Base-by-base conservation (phyloP, 2,797 vertebrate genomes). In the Pseudomugil tenellus region DNA sequence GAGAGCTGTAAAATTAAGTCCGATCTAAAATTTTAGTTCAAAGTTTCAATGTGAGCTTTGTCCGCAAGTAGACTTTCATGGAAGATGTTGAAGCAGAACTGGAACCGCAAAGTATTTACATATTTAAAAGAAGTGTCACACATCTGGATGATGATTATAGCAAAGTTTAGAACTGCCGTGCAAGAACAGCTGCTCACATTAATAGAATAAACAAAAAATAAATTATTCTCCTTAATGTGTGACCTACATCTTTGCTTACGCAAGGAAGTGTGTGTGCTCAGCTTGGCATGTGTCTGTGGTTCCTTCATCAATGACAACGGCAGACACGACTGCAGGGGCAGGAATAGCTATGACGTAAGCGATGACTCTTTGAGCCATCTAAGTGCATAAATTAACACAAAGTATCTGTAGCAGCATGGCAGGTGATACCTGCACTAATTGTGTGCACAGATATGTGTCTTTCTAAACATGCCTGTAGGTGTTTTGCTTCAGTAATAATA, bases 261-360 rank as follows among this genome's bases (percentile, higher is more conserved):
- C 7, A 3, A 31, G 46, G 11, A 32, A 58, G 41, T 67, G 43
- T 49, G 60, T 9, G 21, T 62, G 64, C 19, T 62, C 32, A 71
- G 29, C 16, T 2, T 6, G 29, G 17, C 19, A 13, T 59, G 61
- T 63, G 58, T 80, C 61, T 73, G 37, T 39, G 4, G 58, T 61
- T 75, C 66, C 48, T 67, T 54, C 19, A n/a, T n/a, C n/a, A n/a
- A n/a, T n/a, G n/a, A n/a, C n/a, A n/a, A 66, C 85, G 77, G 84
- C 73, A 72, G 71, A 76, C 77, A 70, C 17, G 21, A 84, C 81
- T 83, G 64, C 81, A 85, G 71, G 70, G 85, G 62, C 82, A 80
- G 52, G 32, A 72, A 63, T 51, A 58, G 76, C 77, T 28, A 1
- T 91, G 90, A 91, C 86, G 88, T 74, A 84, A 68, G 83, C 79